Percentiles rank a stretch among this genome's conserved stretches.
These are phyloP conservation scores for Sarcophilus harrisii DNA, from an alignment of 2,797 vertebrate genomes.

Conservation along the genomic window DNA sequence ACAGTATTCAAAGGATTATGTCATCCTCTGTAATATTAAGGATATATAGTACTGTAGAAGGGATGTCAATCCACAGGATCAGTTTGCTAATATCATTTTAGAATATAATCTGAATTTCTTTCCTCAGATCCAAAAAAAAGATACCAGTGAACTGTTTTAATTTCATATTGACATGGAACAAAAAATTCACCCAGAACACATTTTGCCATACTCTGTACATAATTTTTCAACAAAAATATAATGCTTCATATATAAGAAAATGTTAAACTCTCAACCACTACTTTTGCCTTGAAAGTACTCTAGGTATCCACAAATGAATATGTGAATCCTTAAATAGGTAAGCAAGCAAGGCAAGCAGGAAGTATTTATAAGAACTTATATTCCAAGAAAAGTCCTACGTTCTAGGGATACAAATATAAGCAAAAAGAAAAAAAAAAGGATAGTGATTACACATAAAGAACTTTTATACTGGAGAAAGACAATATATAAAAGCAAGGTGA, in stretches of 20 bases:
- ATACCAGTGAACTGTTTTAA: constrained; percentile 34
- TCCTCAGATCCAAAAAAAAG: constrained; percentile 24
- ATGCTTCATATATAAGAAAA: constrained; percentile 53
- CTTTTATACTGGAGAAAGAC: background rate
- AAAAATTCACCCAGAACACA: background rate
- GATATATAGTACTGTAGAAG: constrained; percentile 49
- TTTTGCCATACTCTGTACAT: constrained; percentile 18
- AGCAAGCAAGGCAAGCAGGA: background rate
- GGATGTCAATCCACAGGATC: constrained; percentile 48
- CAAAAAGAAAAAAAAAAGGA: background rate
- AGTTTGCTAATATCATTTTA: constrained; percentile 56
- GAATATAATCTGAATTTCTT: constrained; percentile 27
- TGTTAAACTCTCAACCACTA: constrained; percentile 33
- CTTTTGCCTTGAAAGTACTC: background rate
- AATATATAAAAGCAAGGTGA: background rate
- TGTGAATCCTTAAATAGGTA: background rate
- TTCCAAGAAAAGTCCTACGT: background rate
- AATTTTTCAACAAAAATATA: constrained; percentile 6
- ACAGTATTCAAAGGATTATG: constrained; percentile 57
- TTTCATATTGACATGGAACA: constrained; percentile 18
- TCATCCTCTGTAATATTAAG: constrained; percentile 70
- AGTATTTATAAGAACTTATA: background rate
- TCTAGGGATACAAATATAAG: background rate
- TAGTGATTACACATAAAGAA: background rate
- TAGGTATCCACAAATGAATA: background rate